Evolutionary conservation across 2,113 vertebrate genomes (phyloP).

Genomic region (Euleptes europaea): DNA sequence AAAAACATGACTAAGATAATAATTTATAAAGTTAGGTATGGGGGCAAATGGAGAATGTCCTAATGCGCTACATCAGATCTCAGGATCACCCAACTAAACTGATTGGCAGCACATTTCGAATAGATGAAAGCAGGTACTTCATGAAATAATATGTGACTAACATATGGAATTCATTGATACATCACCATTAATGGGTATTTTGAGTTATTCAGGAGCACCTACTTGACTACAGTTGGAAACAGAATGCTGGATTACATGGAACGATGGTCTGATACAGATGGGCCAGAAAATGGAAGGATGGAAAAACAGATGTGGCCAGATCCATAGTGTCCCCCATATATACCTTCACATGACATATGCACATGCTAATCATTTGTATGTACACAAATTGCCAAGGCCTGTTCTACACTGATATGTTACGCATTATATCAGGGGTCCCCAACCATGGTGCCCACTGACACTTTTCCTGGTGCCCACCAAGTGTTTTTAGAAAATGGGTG

Average conservation of each 20-base stretch:
- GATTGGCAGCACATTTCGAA: not conserved
- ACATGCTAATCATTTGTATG: not conserved
- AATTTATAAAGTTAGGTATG: not conserved
- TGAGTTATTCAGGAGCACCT: not conserved
- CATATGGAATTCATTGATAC: not conserved
- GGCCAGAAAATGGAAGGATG: not conserved
- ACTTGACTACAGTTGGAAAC: not conserved
- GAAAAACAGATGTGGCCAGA: not conserved
- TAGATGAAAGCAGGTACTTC: not conserved
- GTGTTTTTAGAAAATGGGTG: too few relatives aligned
- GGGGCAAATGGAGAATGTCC: not conserved
- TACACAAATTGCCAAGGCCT: not conserved
- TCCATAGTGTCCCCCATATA: not conserved
- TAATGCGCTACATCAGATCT: not conserved
- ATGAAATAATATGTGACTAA: not conserved
- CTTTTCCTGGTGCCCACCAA: too few relatives aligned
- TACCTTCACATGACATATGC: not conserved
- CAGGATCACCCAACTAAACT: not conserved
- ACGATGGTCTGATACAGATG: not conserved
- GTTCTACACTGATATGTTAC: too few relatives aligned
- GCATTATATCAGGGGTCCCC: too few relatives aligned
- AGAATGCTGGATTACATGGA: not conserved
- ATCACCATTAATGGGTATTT: not conserved
- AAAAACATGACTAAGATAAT: not conserved
- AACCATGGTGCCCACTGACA: too few relatives aligned